Percentiles rank a stretch among this genome's conserved stretches.
Evolutionary conservation across 1,140 invertebrate species (phyloP).

Genomic region (Dufourea novaeangliae): DNA sequence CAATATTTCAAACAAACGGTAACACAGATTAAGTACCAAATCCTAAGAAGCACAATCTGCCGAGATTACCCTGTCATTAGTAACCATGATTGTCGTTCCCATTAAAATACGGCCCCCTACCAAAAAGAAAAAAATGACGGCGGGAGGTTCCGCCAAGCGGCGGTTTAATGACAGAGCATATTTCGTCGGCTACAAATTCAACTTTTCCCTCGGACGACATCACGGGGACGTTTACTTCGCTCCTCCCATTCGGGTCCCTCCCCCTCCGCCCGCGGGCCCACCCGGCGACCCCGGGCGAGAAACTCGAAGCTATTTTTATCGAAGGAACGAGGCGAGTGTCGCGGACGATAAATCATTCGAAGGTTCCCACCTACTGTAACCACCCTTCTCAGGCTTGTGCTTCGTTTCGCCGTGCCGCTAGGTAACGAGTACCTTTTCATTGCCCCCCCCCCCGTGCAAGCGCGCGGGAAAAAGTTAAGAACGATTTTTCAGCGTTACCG

Average conservation of each 20-base stretch:
- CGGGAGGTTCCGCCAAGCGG: conserved; percentile 29
- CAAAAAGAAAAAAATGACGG: not conserved
- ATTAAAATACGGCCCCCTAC: not conserved
- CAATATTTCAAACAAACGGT: too few relatives aligned
- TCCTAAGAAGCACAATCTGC: not conserved
- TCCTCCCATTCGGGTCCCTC: conserved; percentile 10
- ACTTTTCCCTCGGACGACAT: conserved; percentile 31
- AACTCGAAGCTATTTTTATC: conserved; percentile 55
- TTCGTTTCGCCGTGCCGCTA: conserved; percentile 49
- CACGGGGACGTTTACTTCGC: conserved; percentile 25
- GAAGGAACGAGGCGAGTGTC: conserved; percentile 57
- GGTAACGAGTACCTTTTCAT: conserved; percentile 64
- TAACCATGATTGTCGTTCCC: not conserved
- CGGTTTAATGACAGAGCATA: conserved; percentile 41
- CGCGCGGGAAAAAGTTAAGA: conserved; percentile 53
- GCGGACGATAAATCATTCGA: conserved; percentile 65
- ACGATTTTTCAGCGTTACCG: conserved; percentile 71
- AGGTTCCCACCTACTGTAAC: conserved; percentile 60
- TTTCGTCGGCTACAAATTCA: conserved; percentile 42
- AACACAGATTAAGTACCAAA: not conserved
- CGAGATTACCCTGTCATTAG: not conserved
- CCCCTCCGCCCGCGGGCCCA: not conserved
- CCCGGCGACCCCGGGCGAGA: conserved; percentile 25
- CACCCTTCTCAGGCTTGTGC: conserved; percentile 57
- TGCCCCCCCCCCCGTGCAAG: conserved; percentile 40